Conservation (phyloP, 2,797 vertebrate genomes). For the Rhadinocentrus ornatus region DNA sequence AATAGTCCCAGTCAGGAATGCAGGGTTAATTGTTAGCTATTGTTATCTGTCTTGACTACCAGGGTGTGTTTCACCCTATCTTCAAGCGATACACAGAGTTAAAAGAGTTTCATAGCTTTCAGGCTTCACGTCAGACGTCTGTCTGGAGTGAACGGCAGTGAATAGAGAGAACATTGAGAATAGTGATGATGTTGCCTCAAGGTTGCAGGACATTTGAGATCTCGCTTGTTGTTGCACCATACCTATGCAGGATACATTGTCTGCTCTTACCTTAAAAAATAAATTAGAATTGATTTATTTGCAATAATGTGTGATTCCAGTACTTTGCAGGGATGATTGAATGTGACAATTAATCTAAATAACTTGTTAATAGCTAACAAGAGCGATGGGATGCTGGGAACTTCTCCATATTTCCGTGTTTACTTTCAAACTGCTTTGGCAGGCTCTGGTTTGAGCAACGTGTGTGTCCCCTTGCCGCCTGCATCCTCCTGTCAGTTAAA, state of each 20-base stretch:
- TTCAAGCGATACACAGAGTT: slow-evolving; percentile 43
- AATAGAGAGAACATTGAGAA: slow-evolving; percentile 50
- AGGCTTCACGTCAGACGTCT: slow-evolving; percentile 32
- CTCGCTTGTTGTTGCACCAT: background rate
- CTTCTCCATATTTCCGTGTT: slow-evolving; percentile 55
- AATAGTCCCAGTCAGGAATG: slow-evolving; percentile 72
- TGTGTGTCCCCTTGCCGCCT: slow-evolving; percentile 62
- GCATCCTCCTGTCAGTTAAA: slow-evolving; percentile 76
- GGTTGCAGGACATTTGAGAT: slow-evolving; percentile 25
- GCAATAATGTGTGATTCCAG: background rate
- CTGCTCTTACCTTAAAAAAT: background rate
- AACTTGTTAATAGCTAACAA: slow-evolving; percentile 16
- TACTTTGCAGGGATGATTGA: slow-evolving; percentile 1
- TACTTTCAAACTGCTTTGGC: slow-evolving; percentile 72
- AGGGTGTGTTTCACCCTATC: slow-evolving; percentile 58
- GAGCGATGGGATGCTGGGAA: slow-evolving; percentile 30
- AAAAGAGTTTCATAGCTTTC: slow-evolving; percentile 51
- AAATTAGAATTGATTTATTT: background rate
- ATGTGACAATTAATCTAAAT: slow-evolving; percentile 7
- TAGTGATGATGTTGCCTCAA: slow-evolving; percentile 48
- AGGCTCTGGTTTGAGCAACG: slow-evolving; percentile 58
- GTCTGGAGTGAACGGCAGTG: slow-evolving; percentile 24
- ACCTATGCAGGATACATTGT: background rate
- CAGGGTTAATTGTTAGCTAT: slow-evolving; percentile 80
- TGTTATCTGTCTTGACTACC: slow-evolving; percentile 58